Conservation (phyloP, 1,140 invertebrate genomes). For the Magallana gigas region DNA sequence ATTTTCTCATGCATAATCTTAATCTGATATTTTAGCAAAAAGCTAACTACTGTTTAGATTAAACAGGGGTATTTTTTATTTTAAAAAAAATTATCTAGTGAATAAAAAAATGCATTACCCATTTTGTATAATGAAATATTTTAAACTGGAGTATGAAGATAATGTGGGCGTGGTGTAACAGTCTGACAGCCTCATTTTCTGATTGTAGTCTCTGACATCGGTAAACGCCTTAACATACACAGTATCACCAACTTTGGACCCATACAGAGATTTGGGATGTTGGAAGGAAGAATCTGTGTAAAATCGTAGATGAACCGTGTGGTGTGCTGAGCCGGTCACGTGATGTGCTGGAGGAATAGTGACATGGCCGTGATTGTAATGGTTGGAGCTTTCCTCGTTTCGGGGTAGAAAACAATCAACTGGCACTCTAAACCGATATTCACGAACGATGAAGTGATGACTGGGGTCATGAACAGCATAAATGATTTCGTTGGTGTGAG, state of each 20-base stretch:
- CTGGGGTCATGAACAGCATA: conserved; percentile 44
- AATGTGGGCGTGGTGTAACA: conserved; percentile 48
- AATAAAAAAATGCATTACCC: conserved; percentile 16
- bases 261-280: background rate
- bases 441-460: conserved; percentile 32
- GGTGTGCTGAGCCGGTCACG: background rate
- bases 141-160: background rate
- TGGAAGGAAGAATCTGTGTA: conserved; percentile 36
- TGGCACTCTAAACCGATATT: conserved; percentile 32
- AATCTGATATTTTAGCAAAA: no score
- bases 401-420: conserved; percentile 39
- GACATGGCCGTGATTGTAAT: conserved; percentile 32
- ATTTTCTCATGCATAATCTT: no score
- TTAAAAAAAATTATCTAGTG: no score
- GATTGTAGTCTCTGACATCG: conserved; percentile 39
- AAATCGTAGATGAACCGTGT: conserved; percentile 40
- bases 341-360: conserved; percentile 6
- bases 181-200: conserved; percentile 47
- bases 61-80: no score
- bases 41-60: no score
- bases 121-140: conserved; percentile 43
- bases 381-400: background rate
- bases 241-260: conserved; percentile 29
- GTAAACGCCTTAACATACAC: conserved; percentile 45
- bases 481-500: conserved; percentile 25